Base-by-base conservation (phyloP, 1,140 invertebrate species). In the Penaeus indicus region DNA sequence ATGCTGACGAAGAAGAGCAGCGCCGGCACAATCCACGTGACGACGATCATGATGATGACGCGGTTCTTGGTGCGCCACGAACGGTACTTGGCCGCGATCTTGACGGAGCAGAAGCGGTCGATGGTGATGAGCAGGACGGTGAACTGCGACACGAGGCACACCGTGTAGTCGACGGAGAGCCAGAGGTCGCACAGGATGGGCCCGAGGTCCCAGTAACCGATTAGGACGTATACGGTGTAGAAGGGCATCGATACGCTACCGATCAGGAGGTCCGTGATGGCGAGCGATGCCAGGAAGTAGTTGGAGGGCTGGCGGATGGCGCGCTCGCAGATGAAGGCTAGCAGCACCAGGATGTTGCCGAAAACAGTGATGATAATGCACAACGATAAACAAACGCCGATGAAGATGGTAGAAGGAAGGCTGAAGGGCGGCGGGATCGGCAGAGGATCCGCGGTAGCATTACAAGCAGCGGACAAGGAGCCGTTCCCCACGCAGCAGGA, bases 111-210 rank as follows among this genome's bases (percentile, higher is more conserved):
- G 94, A 98, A 99, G 90, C 99, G 95, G 93, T 99, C 99, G 85
- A 99, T 97, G 25, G 99, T 99, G 91, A 99, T 99, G 80, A 99
- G 94, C 38, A 99, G 95, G 10, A 99, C 99, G 0, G 99, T 99
- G 93, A 99, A 99, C 93, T 99, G 99, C 2, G 98, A 99, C 11
- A 99, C 98, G 32, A 99, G 94, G 92, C 99, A 99, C 3, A 99
- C 98, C 10, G 98, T 99, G 93, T 99, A 99, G 93, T 99, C 99
- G 32, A 99, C 97, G 0, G 98, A 99, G 1, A 99, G 94, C 99
- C 99, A 99, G 64, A 99, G 94, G 93, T 99, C 99, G 93, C 99
- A 99, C 0, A 99, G 94, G 85, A 99, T 95, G 19, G 97, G 96
- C 25, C 99, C 98, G 79, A 99, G 94, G 92, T 99, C 96, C 99